Evolutionary conservation across 2,888 invertebrate genomes (phyloP), one percentile per base, ranked within the genome.

Genomic region (Lasioglossum figueresi): DNA sequence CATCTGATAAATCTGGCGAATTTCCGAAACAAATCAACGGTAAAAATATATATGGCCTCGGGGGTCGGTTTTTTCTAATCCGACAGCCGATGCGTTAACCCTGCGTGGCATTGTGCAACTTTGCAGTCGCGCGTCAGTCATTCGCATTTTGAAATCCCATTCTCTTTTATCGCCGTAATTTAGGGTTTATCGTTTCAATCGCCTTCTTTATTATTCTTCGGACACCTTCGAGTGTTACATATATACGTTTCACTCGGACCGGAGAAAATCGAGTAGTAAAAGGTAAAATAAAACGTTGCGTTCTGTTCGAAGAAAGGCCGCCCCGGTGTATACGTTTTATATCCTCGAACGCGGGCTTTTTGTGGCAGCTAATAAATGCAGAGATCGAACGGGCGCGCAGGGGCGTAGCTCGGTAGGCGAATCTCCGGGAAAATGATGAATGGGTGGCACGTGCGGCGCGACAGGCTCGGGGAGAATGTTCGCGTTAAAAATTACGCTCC

Each of bases 321-420:
- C 12, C 10, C 23, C 52, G n/a, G n/a, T 10, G n/a, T n/a, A n/a
- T 56, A 10, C 56, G 56, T 4, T 56, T n/a, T 56, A n/a, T 4
- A 56, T n/a, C n/a, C n/a, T 4, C 1, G 56, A n/a, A 12, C 56
- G 4, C n/a, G 56, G 56, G 56, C 0, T n/a, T n/a, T n/a, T n/a
- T n/a, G 56, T 12, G 56, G 56, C n/a, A 56, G 56, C 56, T 56
- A 56, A 56, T 56, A 56, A n/a, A 56, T 56, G 56, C 56, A 56
- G 56, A 56, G n/a, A 56, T 56, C 56, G 56, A 56, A 56, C n/a
- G n/a, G 56, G 56, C 56, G 56, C n/a, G 56, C 56, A 56, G n/a
- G 10, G 10, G 23, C 8, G 52, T 2, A n/a, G n/a, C 56, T 3
- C n/a, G 56, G 56, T 4, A 12, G 56, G n/a, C n/a, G 56, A 56